Evolutionary conservation across 2,888 invertebrate genomes (phyloP), one percentile per base, ranked within the genome.

Genomic region (Aphodius sticticus): DNA sequence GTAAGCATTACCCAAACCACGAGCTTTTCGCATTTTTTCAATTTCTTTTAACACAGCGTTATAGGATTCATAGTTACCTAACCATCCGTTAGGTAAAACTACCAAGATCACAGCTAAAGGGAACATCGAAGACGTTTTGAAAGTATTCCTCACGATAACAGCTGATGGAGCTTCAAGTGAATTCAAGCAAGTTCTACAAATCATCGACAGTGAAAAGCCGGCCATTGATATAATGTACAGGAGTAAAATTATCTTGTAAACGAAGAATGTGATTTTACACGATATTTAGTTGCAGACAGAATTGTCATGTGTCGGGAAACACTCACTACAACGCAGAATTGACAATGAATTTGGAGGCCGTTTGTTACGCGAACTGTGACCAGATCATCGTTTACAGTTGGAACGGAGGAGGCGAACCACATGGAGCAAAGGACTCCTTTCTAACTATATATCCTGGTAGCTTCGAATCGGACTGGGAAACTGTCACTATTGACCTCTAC

Each of bases 251-350:
- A 16, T 2, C 14, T 70, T 6, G 5, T 3, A 2, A 3, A 69
- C 69, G 14, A 15, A 14, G 69, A 69, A 15, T 69, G 3, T n/a
- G n/a, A n/a, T n/a, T n/a, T 70, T 4, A 16, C 70, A 6, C 6
- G 16, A n/a, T 16, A 53, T 71, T 71, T 74, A 74, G 74, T 74
- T 74, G 74, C 37, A 26, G 26, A 7, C 74, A 74, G 35, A 74
- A 74, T 74, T 74, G 74, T 35, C 74, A 16, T 0, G 74, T 12
- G 37, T 35, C 74, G 35, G 74, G 74, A 0, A 35, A 35, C 3
- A 9, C n/a, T 35, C 4, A 35, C 2, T 26, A 26, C 7, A 6
- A n/a, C 7, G 2, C 74, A 12, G 37, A 16, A 7, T 35, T 74
- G 3, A 35, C 74, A 3, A 6, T 74, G n/a, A 26, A 74, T 36